Evolutionary conservation across 2,113 vertebrate species (phyloP), one percentile per base, ranked within the genome.

Genomic region (Montifringilla adamsi): DNA sequence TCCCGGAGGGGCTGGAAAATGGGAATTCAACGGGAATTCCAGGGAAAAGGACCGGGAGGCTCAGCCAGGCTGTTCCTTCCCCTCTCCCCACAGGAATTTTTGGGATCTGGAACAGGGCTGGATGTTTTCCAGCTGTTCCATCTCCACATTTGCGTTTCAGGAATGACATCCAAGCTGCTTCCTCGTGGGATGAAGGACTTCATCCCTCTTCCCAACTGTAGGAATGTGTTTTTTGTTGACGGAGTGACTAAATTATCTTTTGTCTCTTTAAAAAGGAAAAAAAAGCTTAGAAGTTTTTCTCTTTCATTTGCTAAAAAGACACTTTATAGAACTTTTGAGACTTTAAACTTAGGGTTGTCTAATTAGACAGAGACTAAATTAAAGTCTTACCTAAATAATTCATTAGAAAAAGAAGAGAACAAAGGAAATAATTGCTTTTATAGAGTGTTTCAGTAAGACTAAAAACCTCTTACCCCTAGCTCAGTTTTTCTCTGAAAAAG

Each of bases 1-100:
- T 30, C 1, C 85, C 3, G 2, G 10, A 15, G 39, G 14, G 26
- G 2, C 0, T 1, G 24, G 41, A 4, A 41, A 9, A 13, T 11
- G 33, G 56, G 58, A 84, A 72, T 10, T 41, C 43, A 52, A 27
- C 3, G 11, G 35, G 68, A 70, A 55, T 63, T 52, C 35, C 70
- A 41, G 15, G 5, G 21, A 5, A 6, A 10, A 63, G 31, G 10
- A 46, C 11, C 1, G 17, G 75, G 67, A 50, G 73, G 27, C 21
- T 59, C 60, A 16, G 7, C 87, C 30, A 20, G 69, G 70, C 37
- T 52, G 0, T 13, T 90, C 30, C 85, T 22, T 16, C 76, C 13
- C 53, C 55, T 44, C 87, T 68, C 56, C 37, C 50, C 6, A 4
- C 7, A 11, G 60, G 7, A 50, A 56, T 43, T 72, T 89, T 94